Evolutionary conservation across 2,888 invertebrate genomes (phyloP).

Genomic region (Lepidochitona cinerea): DNA sequence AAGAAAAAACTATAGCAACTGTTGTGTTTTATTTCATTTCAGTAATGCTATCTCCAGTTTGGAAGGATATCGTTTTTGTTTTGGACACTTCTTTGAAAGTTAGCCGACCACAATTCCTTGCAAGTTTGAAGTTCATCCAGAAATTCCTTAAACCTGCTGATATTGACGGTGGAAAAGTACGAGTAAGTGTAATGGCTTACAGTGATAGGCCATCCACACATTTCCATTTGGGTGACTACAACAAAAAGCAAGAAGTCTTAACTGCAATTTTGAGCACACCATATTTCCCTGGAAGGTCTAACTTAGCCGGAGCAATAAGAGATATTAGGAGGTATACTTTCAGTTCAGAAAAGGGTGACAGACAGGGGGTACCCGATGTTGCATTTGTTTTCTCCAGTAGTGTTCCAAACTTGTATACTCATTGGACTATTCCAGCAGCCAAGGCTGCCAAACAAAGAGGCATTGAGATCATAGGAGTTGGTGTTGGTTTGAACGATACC

Average conservation of each 20-base stretch:
- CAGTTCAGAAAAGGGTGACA: conserved; percentile 21
- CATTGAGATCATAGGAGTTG: conserved; percentile 6
- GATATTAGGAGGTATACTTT: conserved; percentile 21
- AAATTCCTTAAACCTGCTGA: conserved; percentile 20
- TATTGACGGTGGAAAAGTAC: background rate
- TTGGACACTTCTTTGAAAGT: conserved; percentile 39
- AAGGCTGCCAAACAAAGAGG: conserved; percentile 20
- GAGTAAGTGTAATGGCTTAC: conserved; percentile 19
- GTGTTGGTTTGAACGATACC: background rate
- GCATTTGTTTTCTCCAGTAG: conserved; percentile 32
- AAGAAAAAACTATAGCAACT: too few relatives aligned
- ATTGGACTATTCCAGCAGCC: conserved; percentile 20
- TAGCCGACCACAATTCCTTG: conserved; percentile 27
- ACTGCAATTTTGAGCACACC: conserved; percentile 26
- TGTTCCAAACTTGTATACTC: conserved; percentile 26
- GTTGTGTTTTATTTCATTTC: too few relatives aligned
- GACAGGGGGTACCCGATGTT: conserved; percentile 25
- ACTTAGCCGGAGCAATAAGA: conserved; percentile 29
- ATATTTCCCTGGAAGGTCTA: conserved; percentile 24
- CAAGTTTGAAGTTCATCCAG: conserved; percentile 23
- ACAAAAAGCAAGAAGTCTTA: conserved; percentile 17
- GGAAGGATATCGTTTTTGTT: conserved; percentile 33
- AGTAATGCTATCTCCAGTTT: background rate
- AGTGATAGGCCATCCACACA: conserved; percentile 17
- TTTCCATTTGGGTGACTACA: conserved; percentile 30